These are phyloP conservation scores for Podocnemis expansa DNA, from an alignment of 2,113 vertebrate species.

Conservation along the genomic window DNA sequence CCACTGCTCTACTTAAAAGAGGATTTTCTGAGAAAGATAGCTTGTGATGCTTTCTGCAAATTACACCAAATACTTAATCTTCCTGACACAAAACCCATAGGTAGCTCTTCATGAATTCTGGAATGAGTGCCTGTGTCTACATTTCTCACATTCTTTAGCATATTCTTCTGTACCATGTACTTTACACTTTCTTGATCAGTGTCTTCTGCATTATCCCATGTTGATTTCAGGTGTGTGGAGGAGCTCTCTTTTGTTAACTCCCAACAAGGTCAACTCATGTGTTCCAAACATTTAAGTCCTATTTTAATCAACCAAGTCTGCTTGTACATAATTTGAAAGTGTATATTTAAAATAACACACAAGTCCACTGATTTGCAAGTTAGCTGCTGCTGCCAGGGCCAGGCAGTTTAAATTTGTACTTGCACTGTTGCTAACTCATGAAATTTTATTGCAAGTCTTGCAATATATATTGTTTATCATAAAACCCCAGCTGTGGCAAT, in stretches of 20 bases:
- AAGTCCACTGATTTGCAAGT: not conserved
- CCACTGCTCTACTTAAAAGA: too few species aligned
- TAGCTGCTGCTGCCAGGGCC: not conserved
- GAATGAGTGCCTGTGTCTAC: not conserved
- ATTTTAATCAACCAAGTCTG: slow-evolving; percentile 11
- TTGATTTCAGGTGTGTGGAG: not conserved
- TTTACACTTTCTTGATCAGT: slow-evolving; percentile 9
- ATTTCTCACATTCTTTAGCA: not conserved
- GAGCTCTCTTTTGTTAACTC: too few species aligned
- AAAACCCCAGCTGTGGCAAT: not conserved
- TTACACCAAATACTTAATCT: slow-evolving; percentile 18
- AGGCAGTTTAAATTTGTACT: not conserved
- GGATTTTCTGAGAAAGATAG: slow-evolving; percentile 30
- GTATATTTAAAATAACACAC: not conserved
- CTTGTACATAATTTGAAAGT: not conserved
- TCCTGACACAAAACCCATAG: slow-evolving; percentile 7
- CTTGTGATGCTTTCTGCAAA: not conserved
- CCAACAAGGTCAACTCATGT: not conserved
- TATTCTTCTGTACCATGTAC: not conserved
- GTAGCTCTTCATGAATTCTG: not conserved
- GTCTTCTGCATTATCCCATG: not conserved
- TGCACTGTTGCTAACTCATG: rapidly evolving
- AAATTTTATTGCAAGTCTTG: not conserved
- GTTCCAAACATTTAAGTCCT: slow-evolving; percentile 8
- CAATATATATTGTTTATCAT: not conserved